phyloP scores from a whole-genome alignment of 2,113 vertebrate genomes.

The Aegotheles bennettii region DNA sequence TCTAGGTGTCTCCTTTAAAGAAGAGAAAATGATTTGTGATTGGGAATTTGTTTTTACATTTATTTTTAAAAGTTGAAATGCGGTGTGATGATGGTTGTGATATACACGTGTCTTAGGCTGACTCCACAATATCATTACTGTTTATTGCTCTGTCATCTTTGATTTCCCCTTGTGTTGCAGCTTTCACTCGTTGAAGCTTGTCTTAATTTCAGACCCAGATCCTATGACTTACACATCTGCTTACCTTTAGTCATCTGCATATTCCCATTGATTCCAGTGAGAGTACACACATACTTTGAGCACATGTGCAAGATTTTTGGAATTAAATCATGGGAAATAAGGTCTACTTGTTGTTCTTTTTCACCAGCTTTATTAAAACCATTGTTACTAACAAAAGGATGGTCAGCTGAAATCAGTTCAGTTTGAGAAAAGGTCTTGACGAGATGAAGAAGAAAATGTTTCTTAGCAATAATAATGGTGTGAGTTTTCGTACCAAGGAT shows the following conservation, averaged over 20 bases:
- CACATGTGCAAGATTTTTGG: background rate
- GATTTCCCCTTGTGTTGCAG: background rate
- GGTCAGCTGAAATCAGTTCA: background rate
- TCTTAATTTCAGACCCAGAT: slow-evolving; percentile 2
- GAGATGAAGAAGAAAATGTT: background rate
- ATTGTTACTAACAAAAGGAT: background rate
- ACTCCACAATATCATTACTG: background rate
- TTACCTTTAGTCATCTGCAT: slow-evolving; percentile 20
- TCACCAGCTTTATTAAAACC: background rate
- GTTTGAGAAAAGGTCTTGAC: background rate
- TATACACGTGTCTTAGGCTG: background rate
- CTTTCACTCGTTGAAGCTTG: background rate
- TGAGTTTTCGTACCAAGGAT: background rate
- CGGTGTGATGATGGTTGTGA: background rate
- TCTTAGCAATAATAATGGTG: background rate
- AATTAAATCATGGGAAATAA: background rate
- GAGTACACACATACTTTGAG: background rate
- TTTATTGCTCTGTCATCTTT: slow-evolving; percentile 32
- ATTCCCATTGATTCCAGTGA: background rate
- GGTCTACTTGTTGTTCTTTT: slow-evolving; percentile 10
- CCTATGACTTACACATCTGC: slow-evolving; percentile 10
- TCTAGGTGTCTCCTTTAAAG: background rate
- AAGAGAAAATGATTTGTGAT: background rate
- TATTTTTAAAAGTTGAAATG: background rate
- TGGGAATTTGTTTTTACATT: background rate